Conservation (phyloP, 35 echinoderm and acorn worm genomes). For the Anneissia japonica region DNA sequence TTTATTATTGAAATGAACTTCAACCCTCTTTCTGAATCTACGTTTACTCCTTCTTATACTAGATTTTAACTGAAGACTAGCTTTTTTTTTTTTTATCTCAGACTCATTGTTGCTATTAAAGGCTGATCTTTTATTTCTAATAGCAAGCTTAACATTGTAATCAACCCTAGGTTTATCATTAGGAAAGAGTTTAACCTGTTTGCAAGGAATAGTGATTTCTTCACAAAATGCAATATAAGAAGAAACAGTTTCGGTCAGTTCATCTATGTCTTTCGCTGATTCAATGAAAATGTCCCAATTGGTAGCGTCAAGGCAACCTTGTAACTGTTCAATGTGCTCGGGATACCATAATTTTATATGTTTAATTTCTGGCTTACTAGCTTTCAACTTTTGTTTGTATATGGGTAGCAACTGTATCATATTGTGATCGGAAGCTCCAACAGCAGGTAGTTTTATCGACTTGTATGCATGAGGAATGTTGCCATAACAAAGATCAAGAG, state of each 20-base stretch:
- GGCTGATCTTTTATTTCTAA: background rate
- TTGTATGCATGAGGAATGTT: constrained; percentile 24
- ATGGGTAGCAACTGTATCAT: constrained; percentile 10
- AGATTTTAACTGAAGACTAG: too few species aligned
- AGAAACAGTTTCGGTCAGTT: constrained; percentile 32
- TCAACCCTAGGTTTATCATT: constrained; percentile 47
- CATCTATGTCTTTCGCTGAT: constrained; percentile 10
- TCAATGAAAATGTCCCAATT: constrained; percentile 52
- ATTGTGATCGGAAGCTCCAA: constrained; percentile 27
- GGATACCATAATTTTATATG: constrained; percentile 4
- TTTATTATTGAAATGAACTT: too few species aligned
- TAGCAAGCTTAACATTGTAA: background rate
- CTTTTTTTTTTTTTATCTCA: too few species aligned
- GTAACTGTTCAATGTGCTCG: constrained; percentile 15
- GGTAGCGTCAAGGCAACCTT: constrained; percentile 34
- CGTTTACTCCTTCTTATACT: too few species aligned
- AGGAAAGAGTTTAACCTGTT: constrained; percentile 16
- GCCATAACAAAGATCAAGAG: constrained; percentile 19
- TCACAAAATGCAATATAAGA: constrained; percentile 52
- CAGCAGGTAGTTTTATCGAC: background rate
- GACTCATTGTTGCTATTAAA: background rate
- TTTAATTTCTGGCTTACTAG: background rate
- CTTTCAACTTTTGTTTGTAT: constrained; percentile 10
- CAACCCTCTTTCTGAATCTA: too few species aligned
- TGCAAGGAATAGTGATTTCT: constrained; percentile 25